A percentile compares a stretch with the other conserved stretches of the same genome.
Evolutionary conservation across 2,113 vertebrate genomes (phyloP).

Genomic region (Hippotragus niger): DNA sequence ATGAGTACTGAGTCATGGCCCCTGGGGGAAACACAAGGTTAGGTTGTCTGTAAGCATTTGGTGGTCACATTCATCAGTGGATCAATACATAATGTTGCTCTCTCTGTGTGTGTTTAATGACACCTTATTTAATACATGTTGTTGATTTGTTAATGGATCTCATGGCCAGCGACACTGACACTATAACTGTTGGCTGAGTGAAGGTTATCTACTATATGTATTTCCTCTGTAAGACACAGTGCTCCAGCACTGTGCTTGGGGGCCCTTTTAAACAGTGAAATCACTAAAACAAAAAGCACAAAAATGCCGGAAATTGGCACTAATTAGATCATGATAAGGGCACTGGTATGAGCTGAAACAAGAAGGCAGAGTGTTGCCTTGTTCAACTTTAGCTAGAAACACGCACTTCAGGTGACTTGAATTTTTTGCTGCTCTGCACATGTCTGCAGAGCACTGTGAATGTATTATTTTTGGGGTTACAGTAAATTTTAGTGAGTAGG

Average conservation of each 20-base stretch:
- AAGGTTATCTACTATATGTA: rapidly evolving
- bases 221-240: not conserved
- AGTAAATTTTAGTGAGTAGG: not conserved
- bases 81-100: too few species aligned
- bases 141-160: not conserved
- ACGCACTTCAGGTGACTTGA: rapidly evolving
- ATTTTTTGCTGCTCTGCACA: not conserved
- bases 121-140: not conserved
- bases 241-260: not conserved
- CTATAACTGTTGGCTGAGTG: not conserved
- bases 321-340: not conserved
- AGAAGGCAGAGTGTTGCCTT: not conserved
- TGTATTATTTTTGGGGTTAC: not conserved
- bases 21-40: not conserved
- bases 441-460: not conserved
- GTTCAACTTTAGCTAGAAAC: not conserved
- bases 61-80: rapidly evolving
- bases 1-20: not conserved
- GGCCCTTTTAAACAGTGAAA: not conserved
- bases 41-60: not conserved
- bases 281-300: not conserved
- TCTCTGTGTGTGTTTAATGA: not conserved
- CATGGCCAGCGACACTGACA: rapidly evolving
- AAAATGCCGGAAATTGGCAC: not conserved
- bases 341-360: not conserved